Conservation (phyloP, 1,140 invertebrate species). For the Cotesia glomerata region DNA sequence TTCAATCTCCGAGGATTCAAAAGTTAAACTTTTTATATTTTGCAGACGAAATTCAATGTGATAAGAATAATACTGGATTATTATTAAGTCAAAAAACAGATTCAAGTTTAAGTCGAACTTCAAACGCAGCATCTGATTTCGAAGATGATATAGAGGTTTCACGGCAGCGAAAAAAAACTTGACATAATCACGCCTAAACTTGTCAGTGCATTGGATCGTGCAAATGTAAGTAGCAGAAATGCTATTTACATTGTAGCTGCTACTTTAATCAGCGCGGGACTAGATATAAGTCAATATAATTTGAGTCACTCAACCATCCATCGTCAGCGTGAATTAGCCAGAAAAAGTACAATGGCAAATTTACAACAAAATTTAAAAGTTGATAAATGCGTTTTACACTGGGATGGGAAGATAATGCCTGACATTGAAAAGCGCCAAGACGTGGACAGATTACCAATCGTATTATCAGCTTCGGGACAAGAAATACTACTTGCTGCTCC, state of each 20-base stretch:
- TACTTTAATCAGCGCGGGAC: background rate
- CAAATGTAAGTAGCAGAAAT: background rate
- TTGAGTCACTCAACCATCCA: background rate
- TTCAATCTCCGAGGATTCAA: too few relatives aligned
- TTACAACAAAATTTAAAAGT: constrained; percentile 37
- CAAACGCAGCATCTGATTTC: too few relatives aligned
- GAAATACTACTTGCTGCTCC: constrained; percentile 42
- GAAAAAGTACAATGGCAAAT: constrained; percentile 30
- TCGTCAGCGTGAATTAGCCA: background rate
- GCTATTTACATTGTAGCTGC: background rate
- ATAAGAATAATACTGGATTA: too few relatives aligned
- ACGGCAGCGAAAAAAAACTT: too few relatives aligned
- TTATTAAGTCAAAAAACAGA: too few relatives aligned
- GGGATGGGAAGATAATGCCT: constrained; percentile 30
- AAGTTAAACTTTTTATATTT: too few relatives aligned
- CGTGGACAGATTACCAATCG: constrained; percentile 43
- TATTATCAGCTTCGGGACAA: constrained; percentile 36
- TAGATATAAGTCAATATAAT: background rate
- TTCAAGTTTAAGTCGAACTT: too few relatives aligned
- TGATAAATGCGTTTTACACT: too few relatives aligned
- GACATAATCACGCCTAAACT: too few relatives aligned
- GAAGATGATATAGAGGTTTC: too few relatives aligned
- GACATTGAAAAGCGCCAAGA: constrained; percentile 38
- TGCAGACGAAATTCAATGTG: too few relatives aligned
- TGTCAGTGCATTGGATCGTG: too few relatives aligned